phyloP scores from a whole-genome alignment of 92 coral and sea anemone genomes.

The Paramuricea clavata region DNA sequence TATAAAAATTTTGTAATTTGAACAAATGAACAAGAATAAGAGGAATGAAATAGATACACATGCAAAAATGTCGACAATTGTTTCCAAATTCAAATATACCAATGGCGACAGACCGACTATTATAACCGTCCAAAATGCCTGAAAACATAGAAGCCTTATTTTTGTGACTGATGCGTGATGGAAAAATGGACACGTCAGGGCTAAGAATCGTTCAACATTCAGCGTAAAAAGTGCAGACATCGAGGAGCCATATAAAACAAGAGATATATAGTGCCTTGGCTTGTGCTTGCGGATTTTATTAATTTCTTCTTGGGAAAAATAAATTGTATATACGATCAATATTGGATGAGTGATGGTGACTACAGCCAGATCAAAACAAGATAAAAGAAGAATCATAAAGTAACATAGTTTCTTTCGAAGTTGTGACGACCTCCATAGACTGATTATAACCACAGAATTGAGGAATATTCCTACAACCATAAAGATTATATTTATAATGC shows the following conservation, averaged over 20 bases:
- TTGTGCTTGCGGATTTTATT: not conserved
- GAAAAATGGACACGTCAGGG: not conserved
- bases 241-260: not conserved
- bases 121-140: not conserved
- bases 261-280: not conserved
- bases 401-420: not conserved
- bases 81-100: no score
- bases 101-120: no score
- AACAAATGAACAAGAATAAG: no score
- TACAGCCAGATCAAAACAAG: not conserved
- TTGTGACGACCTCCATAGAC: constrained; percentile 8
- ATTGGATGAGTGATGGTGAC: not conserved
- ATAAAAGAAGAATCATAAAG: not conserved
- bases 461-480: not conserved
- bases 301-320: not conserved
- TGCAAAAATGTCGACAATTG: no score
- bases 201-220: not conserved
- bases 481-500: not conserved
- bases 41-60: no score
- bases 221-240: not conserved
- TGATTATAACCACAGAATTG: not conserved
- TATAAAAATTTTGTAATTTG: no score
- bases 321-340: not conserved
- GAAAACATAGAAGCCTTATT: not conserved
- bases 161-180: not conserved